Conservation (phyloP, 53 echinoderm and acorn worm species). For the Pentamera pediparva region DNA sequence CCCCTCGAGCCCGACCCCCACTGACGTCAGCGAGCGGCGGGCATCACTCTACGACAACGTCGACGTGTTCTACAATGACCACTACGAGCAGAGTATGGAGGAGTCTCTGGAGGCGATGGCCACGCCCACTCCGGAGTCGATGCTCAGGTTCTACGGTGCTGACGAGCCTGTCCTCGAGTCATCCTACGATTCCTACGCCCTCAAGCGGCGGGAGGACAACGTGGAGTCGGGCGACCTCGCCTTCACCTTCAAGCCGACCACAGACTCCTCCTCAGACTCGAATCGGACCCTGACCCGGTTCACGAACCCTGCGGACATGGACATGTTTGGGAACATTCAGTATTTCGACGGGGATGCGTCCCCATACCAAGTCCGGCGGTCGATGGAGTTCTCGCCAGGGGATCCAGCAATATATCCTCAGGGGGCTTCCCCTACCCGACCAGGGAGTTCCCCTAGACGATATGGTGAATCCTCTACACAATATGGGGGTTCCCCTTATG, state of each 20-base stretch:
- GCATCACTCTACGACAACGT: conserved; percentile 91
- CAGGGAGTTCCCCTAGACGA: no score
- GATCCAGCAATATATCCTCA: conserved; percentile 26
- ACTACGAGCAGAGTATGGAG: conserved; percentile 95
- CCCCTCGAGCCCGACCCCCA: conserved; percentile 65
- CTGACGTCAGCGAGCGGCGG: conserved; percentile 63
- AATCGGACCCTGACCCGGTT: conserved; percentile 24
- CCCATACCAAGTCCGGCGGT: conserved; percentile 44
- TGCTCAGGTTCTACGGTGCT: conserved; percentile 28
- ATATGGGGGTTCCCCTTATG: no score
- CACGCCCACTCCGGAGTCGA: conserved; percentile 67
- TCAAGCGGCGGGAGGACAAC: conserved; percentile 2
- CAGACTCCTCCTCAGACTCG: conserved; percentile 28
- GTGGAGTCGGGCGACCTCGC: conserved; percentile 24
- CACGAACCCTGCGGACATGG: conserved; percentile 3
- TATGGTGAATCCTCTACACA: no score
- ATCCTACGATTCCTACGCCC: conserved; percentile 24
- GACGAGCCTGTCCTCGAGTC: conserved; percentile 33
- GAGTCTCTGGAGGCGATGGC: conserved; percentile 85
- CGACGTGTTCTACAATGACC: conserved; percentile 86
- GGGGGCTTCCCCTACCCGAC: conserved; percentile 31
- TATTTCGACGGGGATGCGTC: conserved; percentile 53
- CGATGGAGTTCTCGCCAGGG: conserved; percentile 4
- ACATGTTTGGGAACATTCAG: conserved; percentile 39
- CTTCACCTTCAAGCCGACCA: conserved; percentile 18